Conservation (phyloP, 2,888 invertebrate species). For the Chrysotoxum bicinctum region DNA sequence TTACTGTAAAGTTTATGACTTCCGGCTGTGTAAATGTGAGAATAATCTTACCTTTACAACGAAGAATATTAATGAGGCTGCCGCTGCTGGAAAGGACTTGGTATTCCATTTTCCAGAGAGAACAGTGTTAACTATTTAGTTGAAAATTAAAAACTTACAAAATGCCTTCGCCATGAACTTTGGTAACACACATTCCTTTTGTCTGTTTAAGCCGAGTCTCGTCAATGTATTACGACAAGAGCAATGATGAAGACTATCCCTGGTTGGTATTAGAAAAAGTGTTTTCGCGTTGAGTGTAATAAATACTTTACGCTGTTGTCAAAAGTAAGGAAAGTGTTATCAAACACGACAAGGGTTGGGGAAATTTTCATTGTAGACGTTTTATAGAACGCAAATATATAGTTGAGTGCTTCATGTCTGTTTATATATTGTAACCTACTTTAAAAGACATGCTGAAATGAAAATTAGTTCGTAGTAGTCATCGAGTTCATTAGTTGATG, state of each 20-base stretch:
- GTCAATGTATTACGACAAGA: slow-evolving; percentile 3
- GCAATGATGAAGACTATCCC: slow-evolving; percentile 49
- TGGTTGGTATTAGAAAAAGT: slow-evolving; percentile 55
- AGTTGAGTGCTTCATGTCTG: slow-evolving; percentile 4
- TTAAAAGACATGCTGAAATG: slow-evolving; percentile 18
- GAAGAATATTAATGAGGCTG: not conserved
- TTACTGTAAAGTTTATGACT: slow-evolving; percentile 55
- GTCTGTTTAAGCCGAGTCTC: not conserved
- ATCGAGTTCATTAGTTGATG: too few species aligned
- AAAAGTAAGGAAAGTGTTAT: slow-evolving; percentile 19
- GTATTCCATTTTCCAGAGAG: not conserved
- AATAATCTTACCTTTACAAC: not conserved
- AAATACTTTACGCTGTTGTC: slow-evolving; percentile 32
- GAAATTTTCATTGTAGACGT: slow-evolving; percentile 16
- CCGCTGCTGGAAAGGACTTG: not conserved
- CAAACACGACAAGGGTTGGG: not conserved
- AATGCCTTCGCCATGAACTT: slow-evolving; percentile 63
- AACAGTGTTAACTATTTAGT: slow-evolving; percentile 56
- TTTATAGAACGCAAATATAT: slow-evolving; percentile 18
- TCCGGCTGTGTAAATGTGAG: slow-evolving; percentile 46
- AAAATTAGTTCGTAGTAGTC: slow-evolving; percentile 38
- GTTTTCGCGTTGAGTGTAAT: slow-evolving; percentile 47
- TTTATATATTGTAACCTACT: slow-evolving; percentile 18
- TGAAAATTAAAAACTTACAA: slow-evolving; percentile 68
- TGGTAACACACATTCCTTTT: slow-evolving; percentile 27